Evolutionary conservation across 2,888 invertebrate species (phyloP).

Genomic region (Drosophila meridiana): DNA sequence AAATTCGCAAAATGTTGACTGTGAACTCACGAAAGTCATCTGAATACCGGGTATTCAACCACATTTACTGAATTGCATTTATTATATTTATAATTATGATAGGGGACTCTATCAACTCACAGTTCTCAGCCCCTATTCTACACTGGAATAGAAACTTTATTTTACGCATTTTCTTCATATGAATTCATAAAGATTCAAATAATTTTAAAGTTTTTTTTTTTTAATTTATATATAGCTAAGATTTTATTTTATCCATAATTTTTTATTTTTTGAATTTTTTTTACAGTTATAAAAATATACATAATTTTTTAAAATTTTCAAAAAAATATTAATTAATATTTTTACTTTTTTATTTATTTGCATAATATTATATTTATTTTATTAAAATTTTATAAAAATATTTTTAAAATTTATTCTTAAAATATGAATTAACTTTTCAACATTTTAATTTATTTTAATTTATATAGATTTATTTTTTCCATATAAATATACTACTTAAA

Average conservation of each 20-base stretch:
- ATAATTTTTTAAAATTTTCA: too few species aligned
- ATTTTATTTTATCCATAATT: background rate
- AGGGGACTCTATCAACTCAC: constrained; percentile 4
- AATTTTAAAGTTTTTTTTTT: background rate
- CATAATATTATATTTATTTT: too few species aligned
- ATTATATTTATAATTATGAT: background rate
- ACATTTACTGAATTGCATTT: too few species aligned
- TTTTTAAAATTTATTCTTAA: too few species aligned
- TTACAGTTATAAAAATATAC: too few species aligned
- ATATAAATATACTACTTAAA: too few species aligned
- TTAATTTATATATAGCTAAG: background rate
- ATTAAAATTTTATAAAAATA: too few species aligned
- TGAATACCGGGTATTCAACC: background rate
- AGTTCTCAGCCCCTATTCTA: background rate
- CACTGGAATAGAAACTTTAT: background rate
- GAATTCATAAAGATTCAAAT: background rate
- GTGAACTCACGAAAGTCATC: background rate
- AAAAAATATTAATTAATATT: too few species aligned
- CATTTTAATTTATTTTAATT: background rate
- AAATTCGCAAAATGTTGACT: background rate
- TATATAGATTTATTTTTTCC: background rate
- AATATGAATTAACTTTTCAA: too few species aligned
- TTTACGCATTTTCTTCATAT: background rate
- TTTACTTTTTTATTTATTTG: too few species aligned
- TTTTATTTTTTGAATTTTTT: background rate